phyloP scores from a whole-genome alignment of 2,113 vertebrate genomes.

The Climacteris rufus region DNA sequence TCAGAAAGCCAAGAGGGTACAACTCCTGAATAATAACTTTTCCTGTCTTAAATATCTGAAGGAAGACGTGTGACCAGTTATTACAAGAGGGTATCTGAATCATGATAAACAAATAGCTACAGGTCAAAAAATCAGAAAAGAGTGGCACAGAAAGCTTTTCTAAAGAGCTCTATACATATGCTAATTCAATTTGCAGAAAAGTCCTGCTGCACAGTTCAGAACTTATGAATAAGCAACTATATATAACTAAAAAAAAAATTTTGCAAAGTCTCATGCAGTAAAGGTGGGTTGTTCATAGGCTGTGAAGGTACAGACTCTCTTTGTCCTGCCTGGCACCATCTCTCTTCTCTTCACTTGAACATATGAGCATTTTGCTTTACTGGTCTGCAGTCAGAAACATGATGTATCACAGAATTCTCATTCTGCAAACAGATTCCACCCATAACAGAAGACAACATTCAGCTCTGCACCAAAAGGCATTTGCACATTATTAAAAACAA shows the following conservation, averaged over 20 bases:
- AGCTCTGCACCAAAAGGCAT: constrained; percentile 5
- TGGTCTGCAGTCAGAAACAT: neutral
- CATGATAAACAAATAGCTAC: neutral
- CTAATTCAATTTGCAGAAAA: neutral
- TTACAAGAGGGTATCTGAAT: neutral
- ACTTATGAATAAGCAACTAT: neutral
- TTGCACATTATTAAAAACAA: neutral
- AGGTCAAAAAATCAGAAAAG: neutral
- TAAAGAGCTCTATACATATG: neutral
- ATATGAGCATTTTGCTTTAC: neutral
- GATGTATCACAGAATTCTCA: neutral
- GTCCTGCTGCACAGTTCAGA: neutral
- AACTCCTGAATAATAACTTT: neutral
- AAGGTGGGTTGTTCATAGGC: neutral
- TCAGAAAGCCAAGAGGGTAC: neutral
- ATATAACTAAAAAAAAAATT: neutral
- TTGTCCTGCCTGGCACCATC: neutral
- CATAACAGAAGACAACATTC: constrained; percentile 21
- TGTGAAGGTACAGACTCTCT: neutral
- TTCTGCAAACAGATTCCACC: neutral
- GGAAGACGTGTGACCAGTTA: neutral
- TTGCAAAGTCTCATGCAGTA: neutral
- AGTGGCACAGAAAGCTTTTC: neutral
- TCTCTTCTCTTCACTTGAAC: neutral
- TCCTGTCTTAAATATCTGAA: neutral